Evolutionary conservation across 2,888 invertebrate species (phyloP), one percentile per base, ranked within the genome.

Genomic region (Heteromyza rotundicornis): DNA sequence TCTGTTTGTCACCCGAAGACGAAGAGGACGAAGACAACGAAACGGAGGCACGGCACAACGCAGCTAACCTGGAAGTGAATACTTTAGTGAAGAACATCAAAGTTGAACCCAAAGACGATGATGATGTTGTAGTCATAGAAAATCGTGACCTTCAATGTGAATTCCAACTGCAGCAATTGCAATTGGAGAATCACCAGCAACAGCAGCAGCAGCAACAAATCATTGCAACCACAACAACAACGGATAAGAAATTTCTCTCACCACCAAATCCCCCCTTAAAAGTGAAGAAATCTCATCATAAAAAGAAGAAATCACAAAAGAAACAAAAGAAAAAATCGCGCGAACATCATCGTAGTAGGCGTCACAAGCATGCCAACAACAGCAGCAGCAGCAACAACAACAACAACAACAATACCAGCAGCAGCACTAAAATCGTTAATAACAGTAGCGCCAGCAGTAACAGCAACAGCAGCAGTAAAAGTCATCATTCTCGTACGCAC

Each of bases 1-100:
- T 82, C 71, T 82, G 82, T 66, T 68, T 82, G 52, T 77, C 82
- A 57, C 81, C 82, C 51, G 82, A 80, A 68, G 78, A 76, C 63
- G 68, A 73, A 22, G 70, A 69, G n/a, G 74, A 70, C 12, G 66
- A 62, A 20, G 54, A 60, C 40, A 62, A 65, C 14, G 66, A 68
- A 1, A 8, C 16, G 10, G 12, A 5, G 5, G 1, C 5, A 59
- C 19, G 65, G 57, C 10, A 63, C 63, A 53, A 62, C 60, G 61
- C 63, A 62, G 49, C 60, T 64, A 10, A n/a, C 7, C 3, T 14
- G 2, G 47, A 57, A 35, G 53, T 17, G 49, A 8, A 12, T 23
- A 3, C 12, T 5, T 20, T n/a, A 27, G 23, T 44, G 20, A 3
- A 5, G 7, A 47, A 8, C 8, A 47, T 19, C 20, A 47, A 47